These are phyloP conservation scores for Onychostruthus taczanowskii DNA, from an alignment of 2,113 vertebrate genomes.

Conservation along the genomic window DNA sequence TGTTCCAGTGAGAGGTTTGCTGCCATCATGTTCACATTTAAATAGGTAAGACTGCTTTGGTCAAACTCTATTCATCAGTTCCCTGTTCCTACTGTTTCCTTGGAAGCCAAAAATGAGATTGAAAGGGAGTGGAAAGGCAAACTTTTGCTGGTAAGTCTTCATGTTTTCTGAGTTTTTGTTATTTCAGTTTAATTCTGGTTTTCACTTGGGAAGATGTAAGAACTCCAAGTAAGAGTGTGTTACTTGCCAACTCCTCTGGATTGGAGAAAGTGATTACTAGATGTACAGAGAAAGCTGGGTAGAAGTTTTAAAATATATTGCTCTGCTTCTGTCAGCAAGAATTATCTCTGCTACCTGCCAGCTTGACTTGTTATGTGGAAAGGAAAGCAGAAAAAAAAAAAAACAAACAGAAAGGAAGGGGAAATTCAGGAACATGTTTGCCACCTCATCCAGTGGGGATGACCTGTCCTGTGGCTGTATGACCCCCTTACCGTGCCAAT, in stretches of 20 bases:
- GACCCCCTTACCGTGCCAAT: background rate
- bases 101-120: background rate
- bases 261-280: background rate
- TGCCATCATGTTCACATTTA: background rate
- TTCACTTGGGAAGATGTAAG: background rate
- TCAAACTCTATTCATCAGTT: background rate
- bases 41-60: background rate
- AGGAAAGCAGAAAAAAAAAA: background rate
- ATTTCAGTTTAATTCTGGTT: background rate
- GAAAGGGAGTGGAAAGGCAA: background rate
- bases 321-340: background rate
- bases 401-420: background rate
- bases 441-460: background rate
- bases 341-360: background rate
- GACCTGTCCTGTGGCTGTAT: background rate
- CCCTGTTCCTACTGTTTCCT: background rate
- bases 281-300: background rate
- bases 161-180: background rate
- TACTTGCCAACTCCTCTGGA: background rate
- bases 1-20: conserved; percentile 1
- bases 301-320: background rate
- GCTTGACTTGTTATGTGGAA: background rate
- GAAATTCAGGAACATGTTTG: background rate
- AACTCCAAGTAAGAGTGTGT: background rate
- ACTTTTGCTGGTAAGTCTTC: background rate